phyloP scores from a whole-genome alignment of 2,113 vertebrate species.

The Acanthochromis polyacanthus region DNA sequence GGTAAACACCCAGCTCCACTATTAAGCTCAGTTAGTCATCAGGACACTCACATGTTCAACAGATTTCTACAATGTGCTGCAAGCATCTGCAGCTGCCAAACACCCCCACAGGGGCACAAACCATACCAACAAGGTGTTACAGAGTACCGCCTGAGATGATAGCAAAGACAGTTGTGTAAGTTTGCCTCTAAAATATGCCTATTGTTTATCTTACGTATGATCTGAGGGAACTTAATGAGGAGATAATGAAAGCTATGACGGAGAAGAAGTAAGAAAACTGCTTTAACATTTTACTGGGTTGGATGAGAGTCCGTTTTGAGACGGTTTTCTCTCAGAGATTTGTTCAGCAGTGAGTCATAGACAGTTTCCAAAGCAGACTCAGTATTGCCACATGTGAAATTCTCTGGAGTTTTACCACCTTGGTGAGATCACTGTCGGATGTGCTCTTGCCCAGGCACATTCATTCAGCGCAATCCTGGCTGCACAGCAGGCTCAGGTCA shows the following conservation, averaged over 20 bases:
- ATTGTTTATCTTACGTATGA: background rate
- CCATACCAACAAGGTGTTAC: background rate
- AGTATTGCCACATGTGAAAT: conserved; percentile 48
- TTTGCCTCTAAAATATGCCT: background rate
- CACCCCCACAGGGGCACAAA: background rate
- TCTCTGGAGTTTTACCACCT: conserved; percentile 44
- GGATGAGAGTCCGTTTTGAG: conserved; percentile 1
- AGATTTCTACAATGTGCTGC: conserved; percentile 28
- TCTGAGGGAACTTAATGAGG: background rate
- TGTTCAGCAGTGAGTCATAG: conserved; percentile 35
- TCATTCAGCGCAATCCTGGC: conserved; percentile 4
- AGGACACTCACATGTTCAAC: conserved; percentile 30
- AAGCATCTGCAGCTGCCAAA: conserved; percentile 14
- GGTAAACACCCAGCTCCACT: background rate
- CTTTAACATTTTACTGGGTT: background rate
- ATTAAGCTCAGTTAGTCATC: background rate
- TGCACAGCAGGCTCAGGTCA: conserved; percentile 7
- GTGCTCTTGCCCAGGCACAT: conserved; percentile 11
- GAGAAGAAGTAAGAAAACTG: background rate
- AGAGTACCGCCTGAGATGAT: background rate
- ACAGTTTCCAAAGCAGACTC: conserved; percentile 49
- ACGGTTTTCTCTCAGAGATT: conserved; percentile 2
- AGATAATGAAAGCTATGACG: background rate
- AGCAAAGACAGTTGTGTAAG: background rate
- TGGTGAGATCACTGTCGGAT: conserved; percentile 5